Evolutionary conservation across 1,140 invertebrate species (phyloP).

Genomic region (Gonatopus flavifemur): DNA sequence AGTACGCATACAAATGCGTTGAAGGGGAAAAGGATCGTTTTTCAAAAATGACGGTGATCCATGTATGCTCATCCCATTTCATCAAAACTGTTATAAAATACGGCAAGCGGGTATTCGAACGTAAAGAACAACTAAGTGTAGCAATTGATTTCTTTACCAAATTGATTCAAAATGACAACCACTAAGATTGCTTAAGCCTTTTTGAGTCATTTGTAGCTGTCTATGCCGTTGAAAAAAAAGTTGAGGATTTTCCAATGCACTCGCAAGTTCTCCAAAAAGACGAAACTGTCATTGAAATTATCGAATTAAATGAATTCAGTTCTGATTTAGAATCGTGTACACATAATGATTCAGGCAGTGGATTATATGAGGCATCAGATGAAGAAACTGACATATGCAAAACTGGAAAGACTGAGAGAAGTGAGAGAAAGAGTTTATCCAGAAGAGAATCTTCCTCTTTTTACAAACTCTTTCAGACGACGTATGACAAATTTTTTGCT

Average conservation of each 20-base stretch:
- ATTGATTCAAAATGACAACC: background rate
- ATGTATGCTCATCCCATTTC: background rate
- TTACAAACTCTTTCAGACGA: background rate
- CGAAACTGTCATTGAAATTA: too few relatives aligned
- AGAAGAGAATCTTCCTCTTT: too few relatives aligned
- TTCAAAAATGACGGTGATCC: background rate
- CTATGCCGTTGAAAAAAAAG: background rate
- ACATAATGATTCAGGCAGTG: too few relatives aligned
- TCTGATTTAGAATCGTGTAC: too few relatives aligned
- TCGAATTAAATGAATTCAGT: too few relatives aligned
- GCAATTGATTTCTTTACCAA: background rate
- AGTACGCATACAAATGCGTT: background rate
- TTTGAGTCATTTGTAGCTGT: background rate
- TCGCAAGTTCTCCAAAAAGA: background rate
- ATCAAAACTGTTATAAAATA: background rate
- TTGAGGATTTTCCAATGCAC: background rate
- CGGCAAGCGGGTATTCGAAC: background rate
- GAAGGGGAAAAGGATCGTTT: background rate
- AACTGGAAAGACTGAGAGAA: background rate
- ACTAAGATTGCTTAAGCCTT: background rate
- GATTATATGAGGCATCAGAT: background rate
- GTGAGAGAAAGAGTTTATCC: too few relatives aligned
- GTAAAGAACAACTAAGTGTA: background rate
- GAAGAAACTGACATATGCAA: background rate
- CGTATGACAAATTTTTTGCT: background rate